Evolutionary conservation across 2,888 invertebrate species (phyloP), one percentile per base, ranked within the genome.

Genomic region (Cheilosia vernalis): DNA sequence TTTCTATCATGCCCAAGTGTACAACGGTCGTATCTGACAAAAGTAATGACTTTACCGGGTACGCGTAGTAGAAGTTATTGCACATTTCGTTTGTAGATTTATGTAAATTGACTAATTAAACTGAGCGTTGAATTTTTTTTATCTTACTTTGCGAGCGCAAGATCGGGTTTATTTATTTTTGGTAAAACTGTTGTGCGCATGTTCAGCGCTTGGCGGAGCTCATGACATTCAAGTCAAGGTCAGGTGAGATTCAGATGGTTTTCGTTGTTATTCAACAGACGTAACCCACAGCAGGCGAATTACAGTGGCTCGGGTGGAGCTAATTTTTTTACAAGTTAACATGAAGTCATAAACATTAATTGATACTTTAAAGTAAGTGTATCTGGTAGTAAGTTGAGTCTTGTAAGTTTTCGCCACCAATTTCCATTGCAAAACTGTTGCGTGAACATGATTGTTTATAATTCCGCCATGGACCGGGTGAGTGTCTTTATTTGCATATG

Each of bases 71-170:
- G 37, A 79, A 66, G 67, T 79, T 83, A 79, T 73, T 83, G 73
- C 79, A 84, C 69, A 84, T 74, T 79, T 61, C 47, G 55, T 70
- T 49, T 55, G 74, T 80, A 80, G 74, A 84, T 84, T 84, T 80
- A 84, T 84, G 80, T 70, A 80, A 84, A 84, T 80, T 84, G 60
- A 70, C 69, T 84, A 79, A 70, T 70, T 80, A 76, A 83, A 77
- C 61, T 56, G 70, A 27, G 15, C n/a, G 66, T 19, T 53, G 49
- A 19, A 15, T 19, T 53, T 17, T 21, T 66, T 53, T 1, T n/a
- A 30, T 30, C 9, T 51, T 37, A 51, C 63, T 19, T 64, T 60
- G 49, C 40, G 44, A 37, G 40, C n/a, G 24, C 4, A 55, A 56
- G 53, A 61, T 44, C 19, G 9, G 19, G 4, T 56, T 69, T 67